phyloP scores from a whole-genome alignment of 2,888 invertebrate genomes.

The Camponotus fellah region DNA sequence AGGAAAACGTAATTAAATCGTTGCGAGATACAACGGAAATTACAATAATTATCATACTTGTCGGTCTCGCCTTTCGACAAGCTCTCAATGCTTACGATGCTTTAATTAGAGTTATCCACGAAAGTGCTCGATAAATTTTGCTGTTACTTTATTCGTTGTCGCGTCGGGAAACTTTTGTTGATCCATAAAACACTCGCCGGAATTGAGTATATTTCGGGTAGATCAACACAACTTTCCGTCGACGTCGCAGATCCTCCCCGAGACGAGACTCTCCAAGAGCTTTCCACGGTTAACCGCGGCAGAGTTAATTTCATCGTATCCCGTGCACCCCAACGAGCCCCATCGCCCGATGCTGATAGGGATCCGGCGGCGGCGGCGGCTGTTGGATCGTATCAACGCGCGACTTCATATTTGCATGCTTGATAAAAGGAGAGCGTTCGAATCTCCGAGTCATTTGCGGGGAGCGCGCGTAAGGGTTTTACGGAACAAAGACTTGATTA shows the following conservation, averaged over 20 bases:
- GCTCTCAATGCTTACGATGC: not conserved
- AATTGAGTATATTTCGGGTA: constrained; percentile 45
- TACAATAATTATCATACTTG: constrained; percentile 18
- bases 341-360: not conserved
- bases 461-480: constrained; percentile 62
- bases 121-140: constrained; percentile 35
- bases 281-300: constrained; percentile 29
- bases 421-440: constrained; percentile 65
- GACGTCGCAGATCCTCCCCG: not conserved
- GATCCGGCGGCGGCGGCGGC: not conserved
- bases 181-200: constrained; percentile 34
- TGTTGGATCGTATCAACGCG: constrained; percentile 10
- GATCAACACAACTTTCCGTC: constrained; percentile 35
- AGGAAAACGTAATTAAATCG: not conserved
- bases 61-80: not conserved
- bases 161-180: constrained; percentile 18
- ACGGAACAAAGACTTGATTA: constrained; percentile 76
- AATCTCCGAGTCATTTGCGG: constrained; percentile 68
- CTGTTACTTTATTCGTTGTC: constrained; percentile 8
- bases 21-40: not conserved
- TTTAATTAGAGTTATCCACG: constrained; percentile 23
- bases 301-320: constrained; percentile 55
- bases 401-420: constrained; percentile 68
- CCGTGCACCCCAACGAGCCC: constrained; percentile 26
- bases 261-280: constrained; percentile 5